Conservation (phyloP, 2,797 vertebrate species). For the Hafferia zeledoni region DNA sequence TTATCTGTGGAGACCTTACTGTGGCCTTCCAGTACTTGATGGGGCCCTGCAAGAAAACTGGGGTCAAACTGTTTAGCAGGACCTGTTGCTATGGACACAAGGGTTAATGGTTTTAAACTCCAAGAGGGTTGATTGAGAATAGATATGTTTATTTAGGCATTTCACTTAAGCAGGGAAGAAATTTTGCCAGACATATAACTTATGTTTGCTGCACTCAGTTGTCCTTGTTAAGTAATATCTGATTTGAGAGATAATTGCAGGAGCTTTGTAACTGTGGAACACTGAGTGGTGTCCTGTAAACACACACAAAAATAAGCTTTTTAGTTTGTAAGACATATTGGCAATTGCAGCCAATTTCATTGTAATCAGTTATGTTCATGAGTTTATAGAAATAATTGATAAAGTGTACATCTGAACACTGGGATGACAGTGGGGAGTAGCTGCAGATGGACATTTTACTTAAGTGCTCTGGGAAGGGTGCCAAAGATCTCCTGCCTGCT, state of each 20-base stretch:
- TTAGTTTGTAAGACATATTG: not conserved
- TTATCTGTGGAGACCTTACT: not conserved
- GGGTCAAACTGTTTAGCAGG: not conserved
- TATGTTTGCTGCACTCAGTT: not conserved
- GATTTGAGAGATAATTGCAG: not conserved
- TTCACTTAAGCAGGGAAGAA: not conserved
- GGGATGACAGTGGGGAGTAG: not conserved
- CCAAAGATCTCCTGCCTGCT: not conserved
- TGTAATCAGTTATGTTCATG: not conserved
- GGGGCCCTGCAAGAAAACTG: not conserved
- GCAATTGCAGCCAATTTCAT: not conserved
- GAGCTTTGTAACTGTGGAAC: not conserved
- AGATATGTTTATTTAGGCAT: not conserved
- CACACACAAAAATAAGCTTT: not conserved
- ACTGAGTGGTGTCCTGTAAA: not conserved
- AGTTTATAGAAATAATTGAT: not conserved
- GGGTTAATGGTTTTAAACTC: not conserved
- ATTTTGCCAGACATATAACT: not conserved
- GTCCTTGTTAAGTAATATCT: not conserved
- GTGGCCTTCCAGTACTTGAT: not conserved
- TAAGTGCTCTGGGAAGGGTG: conserved; percentile 1
- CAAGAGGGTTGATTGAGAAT: not conserved
- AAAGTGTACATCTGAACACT: not conserved
- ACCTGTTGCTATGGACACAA: not conserved
- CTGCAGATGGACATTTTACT: not conserved